phyloP scores from a whole-genome alignment of 92 coral and sea anemone genomes.

The Virgularia gustaviana region DNA sequence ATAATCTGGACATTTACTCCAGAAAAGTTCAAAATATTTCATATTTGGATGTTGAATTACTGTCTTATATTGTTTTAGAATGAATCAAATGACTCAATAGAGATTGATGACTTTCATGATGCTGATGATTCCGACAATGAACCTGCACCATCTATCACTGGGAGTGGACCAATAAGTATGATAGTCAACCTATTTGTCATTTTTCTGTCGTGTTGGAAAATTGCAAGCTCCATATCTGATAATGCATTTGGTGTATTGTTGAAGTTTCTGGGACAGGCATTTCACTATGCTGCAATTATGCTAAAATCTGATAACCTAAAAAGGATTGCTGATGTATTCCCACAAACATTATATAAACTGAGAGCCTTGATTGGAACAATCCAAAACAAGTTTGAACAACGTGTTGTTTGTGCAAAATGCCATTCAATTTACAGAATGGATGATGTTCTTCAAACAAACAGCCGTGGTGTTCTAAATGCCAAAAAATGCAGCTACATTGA shows the following conservation, averaged over 20 bases:
- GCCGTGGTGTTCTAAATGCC: conserved; percentile 30
- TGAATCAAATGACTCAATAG: too few species aligned
- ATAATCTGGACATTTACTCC: too few species aligned
- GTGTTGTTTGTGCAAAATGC: conserved; percentile 26
- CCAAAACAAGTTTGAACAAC: conserved; percentile 20
- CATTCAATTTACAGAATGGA: conserved; percentile 33
- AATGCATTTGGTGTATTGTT: conserved; percentile 28
- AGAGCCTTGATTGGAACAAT: conserved; percentile 24
- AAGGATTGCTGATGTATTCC: conserved; percentile 7
- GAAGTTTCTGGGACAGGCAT: conserved; percentile 28
- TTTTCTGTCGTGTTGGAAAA: conserved; percentile 32
- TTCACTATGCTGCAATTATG: conserved; percentile 4
- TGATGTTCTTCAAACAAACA: conserved; percentile 35
- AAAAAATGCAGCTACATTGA: conserved; percentile 24
- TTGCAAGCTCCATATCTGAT: conserved; percentile 19
- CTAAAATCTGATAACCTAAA: conserved; percentile 27
- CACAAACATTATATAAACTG: conserved; percentile 26
- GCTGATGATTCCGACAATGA: too few species aligned
- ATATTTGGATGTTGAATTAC: too few species aligned
- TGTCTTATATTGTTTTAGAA: too few species aligned
- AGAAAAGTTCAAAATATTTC: too few species aligned
- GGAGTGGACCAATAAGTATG: neutral
- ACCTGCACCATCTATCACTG: too few species aligned
- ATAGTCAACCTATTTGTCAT: conserved; percentile 17
- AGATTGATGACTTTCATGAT: too few species aligned